phyloP scores from a whole-genome alignment of 2,888 invertebrate species.

The Xestoiulus laeticollis region DNA sequence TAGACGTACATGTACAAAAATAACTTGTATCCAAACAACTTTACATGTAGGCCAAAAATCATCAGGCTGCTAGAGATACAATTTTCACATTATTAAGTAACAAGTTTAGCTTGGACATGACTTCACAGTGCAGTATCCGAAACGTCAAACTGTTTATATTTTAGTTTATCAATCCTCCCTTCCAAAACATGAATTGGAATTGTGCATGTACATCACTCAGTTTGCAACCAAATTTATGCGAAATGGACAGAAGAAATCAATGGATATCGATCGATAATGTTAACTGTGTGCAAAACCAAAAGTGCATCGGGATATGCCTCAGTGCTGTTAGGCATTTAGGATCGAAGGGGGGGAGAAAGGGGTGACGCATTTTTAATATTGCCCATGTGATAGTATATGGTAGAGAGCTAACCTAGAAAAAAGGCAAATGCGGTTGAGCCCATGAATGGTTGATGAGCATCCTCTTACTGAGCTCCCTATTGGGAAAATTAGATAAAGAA shows the following conservation, averaged over 20 bases:
- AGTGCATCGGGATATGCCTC: neutral
- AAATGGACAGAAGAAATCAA: conserved; percentile 31
- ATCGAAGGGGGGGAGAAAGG: neutral
- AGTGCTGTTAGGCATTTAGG: conserved; percentile 31
- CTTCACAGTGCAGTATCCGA: no score
- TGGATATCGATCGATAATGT: neutral
- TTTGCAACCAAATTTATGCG: neutral
- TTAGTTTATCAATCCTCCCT: no score
- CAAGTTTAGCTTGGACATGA: no score
- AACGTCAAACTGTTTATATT: no score
- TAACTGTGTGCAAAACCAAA: neutral
- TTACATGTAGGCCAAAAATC: no score
- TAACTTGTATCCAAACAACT: no score
- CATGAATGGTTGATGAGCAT: conserved; percentile 49
- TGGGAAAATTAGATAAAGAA: conserved; percentile 46
- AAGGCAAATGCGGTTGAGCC: conserved; percentile 46
- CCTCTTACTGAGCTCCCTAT: conserved; percentile 39
- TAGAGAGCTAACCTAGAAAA: neutral
- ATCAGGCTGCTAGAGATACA: no score
- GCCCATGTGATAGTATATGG: neutral
- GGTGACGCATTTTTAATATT: conserved; percentile 40
- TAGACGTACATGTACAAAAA: no score
- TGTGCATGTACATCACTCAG: neutral
- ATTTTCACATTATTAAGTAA: no score
- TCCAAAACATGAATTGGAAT: neutral